A percentile compares a stretch with the other conserved stretches of the same genome.
Evolutionary conservation across 1,140 invertebrate species (phyloP).

Genomic region (Eumaeus atala): DNA sequence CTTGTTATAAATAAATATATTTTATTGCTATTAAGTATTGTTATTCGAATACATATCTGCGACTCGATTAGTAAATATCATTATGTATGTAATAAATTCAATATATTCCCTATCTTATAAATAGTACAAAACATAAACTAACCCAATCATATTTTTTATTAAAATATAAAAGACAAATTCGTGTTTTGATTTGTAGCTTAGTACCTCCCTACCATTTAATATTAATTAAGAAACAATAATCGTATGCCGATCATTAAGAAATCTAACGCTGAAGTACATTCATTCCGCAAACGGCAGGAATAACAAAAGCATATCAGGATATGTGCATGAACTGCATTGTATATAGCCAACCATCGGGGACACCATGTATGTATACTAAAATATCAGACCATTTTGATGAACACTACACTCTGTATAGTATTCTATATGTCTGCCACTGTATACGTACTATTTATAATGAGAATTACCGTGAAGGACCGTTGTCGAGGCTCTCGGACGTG

Average conservation of each 20-base stretch:
- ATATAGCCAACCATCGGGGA: constrained; percentile 51
- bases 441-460: constrained; percentile 53
- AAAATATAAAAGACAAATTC: constrained; percentile 68
- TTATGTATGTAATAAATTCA: constrained; percentile 13
- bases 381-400: constrained; percentile 34
- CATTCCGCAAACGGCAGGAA: constrained; percentile 1
- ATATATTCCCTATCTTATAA: constrained; percentile 38
- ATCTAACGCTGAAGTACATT: constrained; percentile 7
- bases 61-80: constrained; percentile 29
- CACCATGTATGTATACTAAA: constrained; percentile 31
- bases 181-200: constrained; percentile 72
- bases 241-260: constrained; percentile 19
- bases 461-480: constrained; percentile 67
- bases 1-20: constrained; percentile 12
- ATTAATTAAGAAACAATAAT: constrained; percentile 14
- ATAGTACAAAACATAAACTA: constrained; percentile 63
- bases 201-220: constrained; percentile 48
- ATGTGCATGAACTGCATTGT: constrained; percentile 64
- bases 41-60: constrained; percentile 22
- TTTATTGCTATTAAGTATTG: constrained; percentile 24
- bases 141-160: constrained; percentile 62
- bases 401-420: constrained; percentile 49
- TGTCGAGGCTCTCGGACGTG: constrained; percentile 58
- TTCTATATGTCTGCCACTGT: constrained; percentile 8
- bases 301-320: constrained; percentile 21